Base-by-base conservation (phyloP, 2,888 invertebrate species). In the Elegia similella region DNA sequence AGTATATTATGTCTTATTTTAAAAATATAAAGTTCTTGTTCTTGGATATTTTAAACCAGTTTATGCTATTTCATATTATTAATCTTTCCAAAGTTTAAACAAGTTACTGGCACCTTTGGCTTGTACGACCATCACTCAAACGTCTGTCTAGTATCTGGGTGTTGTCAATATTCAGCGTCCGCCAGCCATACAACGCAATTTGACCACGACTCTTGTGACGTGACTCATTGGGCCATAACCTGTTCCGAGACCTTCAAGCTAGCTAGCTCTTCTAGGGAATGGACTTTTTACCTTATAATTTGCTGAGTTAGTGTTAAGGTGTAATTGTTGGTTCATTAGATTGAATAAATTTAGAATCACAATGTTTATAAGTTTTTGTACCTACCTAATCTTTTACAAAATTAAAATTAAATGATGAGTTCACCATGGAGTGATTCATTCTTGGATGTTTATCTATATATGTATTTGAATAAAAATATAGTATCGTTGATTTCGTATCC, bases 221-320 rank as follows among this genome's bases (percentile, higher is more conserved):
- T 77, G 78, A 77, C 72, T 72, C 71, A 75, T 70, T 73, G 68
- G 66, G 67, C 61, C 64, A 59, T 69, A 82, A 82, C 82, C 80
- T 76, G 83, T 82, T 82, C 68, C 57, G 60, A 79, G 75, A 74
- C 74, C 78, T 78, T 76, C 68, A 62, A 70, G 69, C 67, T 67
- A 73, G 70, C 66, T 69, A 64, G 69, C 69, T 70, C 65, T 66
- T 66, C 66, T 68, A 68, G 66, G 63, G 69, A 72, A 73, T 63
- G 60, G 59, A 64, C 66, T 65, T 65, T 65, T 64, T 60, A 58
- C 57, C 52, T 58, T 55, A 23, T 59, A 56, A 46, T 10, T 46
- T 17, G 38, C 23, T 42, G 38, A 17, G 15, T 42, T 10, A 52
- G 16, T 16, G 7, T 13, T 16, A 34, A 38, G 23, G 23, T 23